Evolutionary conservation across 2,797 vertebrate species (phyloP).

Genomic region (Myiotriccus ornatus): DNA sequence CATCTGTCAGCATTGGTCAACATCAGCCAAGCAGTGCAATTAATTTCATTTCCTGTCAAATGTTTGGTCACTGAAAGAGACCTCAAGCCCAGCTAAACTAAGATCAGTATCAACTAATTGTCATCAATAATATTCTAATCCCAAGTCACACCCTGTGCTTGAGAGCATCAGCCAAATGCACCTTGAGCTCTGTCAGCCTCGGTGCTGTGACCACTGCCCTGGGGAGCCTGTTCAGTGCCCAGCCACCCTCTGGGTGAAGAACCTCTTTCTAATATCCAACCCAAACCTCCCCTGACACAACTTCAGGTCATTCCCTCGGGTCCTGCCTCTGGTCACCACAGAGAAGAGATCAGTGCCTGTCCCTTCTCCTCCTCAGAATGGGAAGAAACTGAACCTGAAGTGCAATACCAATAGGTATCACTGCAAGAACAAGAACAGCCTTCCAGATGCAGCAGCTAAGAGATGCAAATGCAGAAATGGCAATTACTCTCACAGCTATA

Average conservation of each 20-base stretch:
- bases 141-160: not conserved
- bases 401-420: not conserved
- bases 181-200: not conserved
- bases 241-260: not conserved
- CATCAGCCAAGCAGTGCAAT: not conserved
- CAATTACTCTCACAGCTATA: not conserved
- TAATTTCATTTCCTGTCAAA: slow-evolving; percentile 44
- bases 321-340: not conserved
- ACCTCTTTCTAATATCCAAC: not conserved
- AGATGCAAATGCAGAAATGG: not conserved
- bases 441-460: not conserved
- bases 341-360: not conserved
- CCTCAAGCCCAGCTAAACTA: not conserved
- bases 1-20: slow-evolving; percentile 30
- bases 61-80: not conserved
- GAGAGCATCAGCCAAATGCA: not conserved
- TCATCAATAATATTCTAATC: not conserved
- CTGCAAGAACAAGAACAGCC: not conserved
- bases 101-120: not conserved
- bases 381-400: not conserved
- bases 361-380: not conserved
- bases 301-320: not conserved
- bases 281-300: not conserved
- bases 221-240: not conserved
- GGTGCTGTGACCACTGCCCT: not conserved